phyloP scores from a whole-genome alignment of 2,113 vertebrate genomes.

The Syngnathus scovelli region DNA sequence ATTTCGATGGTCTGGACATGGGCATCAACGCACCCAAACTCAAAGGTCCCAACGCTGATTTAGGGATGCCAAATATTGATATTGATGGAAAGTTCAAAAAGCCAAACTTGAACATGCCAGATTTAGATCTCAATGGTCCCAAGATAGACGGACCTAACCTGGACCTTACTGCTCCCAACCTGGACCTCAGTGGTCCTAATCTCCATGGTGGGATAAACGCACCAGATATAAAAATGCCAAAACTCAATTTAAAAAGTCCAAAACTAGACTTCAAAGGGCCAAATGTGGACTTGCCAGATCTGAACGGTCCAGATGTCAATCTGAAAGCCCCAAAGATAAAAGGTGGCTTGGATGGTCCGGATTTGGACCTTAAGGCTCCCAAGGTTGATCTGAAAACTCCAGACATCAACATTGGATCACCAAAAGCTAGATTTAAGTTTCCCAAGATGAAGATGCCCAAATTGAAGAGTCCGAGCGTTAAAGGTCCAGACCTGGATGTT shows the following conservation, averaged over 20 bases:
- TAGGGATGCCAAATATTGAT: conserved; percentile 25
- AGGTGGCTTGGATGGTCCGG: conserved; percentile 37
- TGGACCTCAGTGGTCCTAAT: conserved; percentile 28
- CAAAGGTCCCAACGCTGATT: conserved; percentile 26
- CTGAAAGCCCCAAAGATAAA: conserved; percentile 51
- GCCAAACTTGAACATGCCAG: conserved; percentile 41
- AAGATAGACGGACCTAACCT: conserved; percentile 23
- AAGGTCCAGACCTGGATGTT: conserved; percentile 46
- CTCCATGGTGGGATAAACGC: conserved; percentile 5
- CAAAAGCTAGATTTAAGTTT: conserved; percentile 38
- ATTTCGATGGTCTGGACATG: conserved; percentile 31
- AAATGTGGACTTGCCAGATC: conserved; percentile 33
- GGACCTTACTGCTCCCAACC: conserved; percentile 20
- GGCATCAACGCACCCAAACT: conserved; percentile 33
- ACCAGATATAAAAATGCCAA: conserved; percentile 30
- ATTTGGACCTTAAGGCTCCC: conserved; percentile 42
- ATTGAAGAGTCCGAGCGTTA: conserved; percentile 22
- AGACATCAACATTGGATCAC: conserved; percentile 38
- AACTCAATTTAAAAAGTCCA: conserved; percentile 28
- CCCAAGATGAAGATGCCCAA: conserved; percentile 56
- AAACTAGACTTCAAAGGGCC: conserved; percentile 1
- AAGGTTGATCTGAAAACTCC: conserved; percentile 46
- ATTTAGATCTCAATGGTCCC: conserved; percentile 29
- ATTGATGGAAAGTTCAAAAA: conserved; percentile 42
- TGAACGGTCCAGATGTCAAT: neutral